Evolutionary conservation across 2,888 invertebrate genomes (phyloP).

Genomic region (Syrphus vitripennis): DNA sequence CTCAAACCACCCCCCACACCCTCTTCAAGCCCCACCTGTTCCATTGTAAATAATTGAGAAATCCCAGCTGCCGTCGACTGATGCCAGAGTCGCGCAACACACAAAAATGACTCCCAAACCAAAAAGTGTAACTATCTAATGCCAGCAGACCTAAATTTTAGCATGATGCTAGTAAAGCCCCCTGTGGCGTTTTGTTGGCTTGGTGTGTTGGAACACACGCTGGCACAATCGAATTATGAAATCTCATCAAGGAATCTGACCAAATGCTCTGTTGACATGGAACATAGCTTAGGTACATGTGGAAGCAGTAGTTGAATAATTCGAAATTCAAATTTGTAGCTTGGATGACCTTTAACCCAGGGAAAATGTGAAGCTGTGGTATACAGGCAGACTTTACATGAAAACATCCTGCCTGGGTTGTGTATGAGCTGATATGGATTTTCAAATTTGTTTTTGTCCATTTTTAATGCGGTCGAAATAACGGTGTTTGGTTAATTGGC

Average conservation of each 20-base stretch:
- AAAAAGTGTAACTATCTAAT: background rate
- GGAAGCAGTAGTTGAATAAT: background rate
- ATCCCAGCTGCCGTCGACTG: constrained; percentile 19
- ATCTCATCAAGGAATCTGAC: constrained; percentile 22
- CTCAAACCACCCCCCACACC: too few species aligned
- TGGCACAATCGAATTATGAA: constrained; percentile 42
- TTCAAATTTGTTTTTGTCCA: background rate
- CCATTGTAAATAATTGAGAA: constrained; percentile 33
- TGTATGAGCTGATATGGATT: background rate
- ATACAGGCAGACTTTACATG: background rate
- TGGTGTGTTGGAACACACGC: constrained; percentile 9
- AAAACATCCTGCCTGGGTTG: background rate
- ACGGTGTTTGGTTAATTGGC: constrained; percentile 9
- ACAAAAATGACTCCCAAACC: background rate
- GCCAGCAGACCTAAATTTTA: background rate
- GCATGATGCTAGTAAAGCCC: constrained; percentile 10
- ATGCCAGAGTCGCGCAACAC: background rate
- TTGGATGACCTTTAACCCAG: constrained; percentile 38
- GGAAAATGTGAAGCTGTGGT: background rate
- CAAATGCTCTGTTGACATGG: constrained; percentile 10
- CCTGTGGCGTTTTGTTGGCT: constrained; percentile 8
- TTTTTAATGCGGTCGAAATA: constrained; percentile 2
- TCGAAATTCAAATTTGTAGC: constrained; percentile 30
- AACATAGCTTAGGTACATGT: background rate
- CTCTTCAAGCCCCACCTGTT: background rate